These are phyloP conservation scores for Plotosus lineatus DNA, from an alignment of 2,113 vertebrate species.

Conservation along the genomic window DNA sequence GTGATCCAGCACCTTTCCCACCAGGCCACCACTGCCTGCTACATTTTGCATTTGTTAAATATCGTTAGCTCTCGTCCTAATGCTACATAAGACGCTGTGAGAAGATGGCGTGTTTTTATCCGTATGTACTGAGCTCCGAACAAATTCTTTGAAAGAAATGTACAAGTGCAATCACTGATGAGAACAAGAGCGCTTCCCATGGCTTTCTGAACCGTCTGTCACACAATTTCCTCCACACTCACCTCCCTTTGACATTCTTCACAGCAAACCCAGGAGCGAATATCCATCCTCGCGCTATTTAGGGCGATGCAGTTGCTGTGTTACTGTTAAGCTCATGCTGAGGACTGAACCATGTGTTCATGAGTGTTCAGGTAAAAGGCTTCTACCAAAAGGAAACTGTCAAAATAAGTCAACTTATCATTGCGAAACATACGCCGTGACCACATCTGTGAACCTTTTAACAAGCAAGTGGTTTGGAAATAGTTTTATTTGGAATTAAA, in stretches of 20 bases:
- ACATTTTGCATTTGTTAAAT: not conserved
- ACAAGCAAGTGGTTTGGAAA: not conserved
- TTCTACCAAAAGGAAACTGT: not conserved
- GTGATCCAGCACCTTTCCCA: too few species aligned
- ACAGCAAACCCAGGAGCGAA: slow-evolving; percentile 9
- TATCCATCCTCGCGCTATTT: not conserved
- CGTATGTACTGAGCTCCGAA: not conserved
- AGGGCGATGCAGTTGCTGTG: not conserved
- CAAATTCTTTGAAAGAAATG: not conserved
- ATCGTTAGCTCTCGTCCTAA: not conserved
- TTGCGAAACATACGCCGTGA: not conserved
- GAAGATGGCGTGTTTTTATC: not conserved
- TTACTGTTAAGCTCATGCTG: not conserved
- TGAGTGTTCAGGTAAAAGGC: slow-evolving; percentile 4
- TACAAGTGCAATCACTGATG: not conserved
- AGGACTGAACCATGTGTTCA: not conserved
- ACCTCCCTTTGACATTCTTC: slow-evolving; percentile 22
- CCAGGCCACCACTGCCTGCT: too few species aligned
- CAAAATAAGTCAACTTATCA: not conserved
- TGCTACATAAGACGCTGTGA: not conserved
- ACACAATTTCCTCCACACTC: slow-evolving; percentile 7
- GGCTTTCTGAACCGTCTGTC: not conserved
- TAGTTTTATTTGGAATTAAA: not conserved
- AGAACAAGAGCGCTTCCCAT: not conserved
- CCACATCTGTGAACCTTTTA: not conserved